A percentile compares a stretch with the other conserved stretches of the same genome.
Conservation (phyloP, 2,797 vertebrate genomes). For the Graptemys geographica region DNA sequence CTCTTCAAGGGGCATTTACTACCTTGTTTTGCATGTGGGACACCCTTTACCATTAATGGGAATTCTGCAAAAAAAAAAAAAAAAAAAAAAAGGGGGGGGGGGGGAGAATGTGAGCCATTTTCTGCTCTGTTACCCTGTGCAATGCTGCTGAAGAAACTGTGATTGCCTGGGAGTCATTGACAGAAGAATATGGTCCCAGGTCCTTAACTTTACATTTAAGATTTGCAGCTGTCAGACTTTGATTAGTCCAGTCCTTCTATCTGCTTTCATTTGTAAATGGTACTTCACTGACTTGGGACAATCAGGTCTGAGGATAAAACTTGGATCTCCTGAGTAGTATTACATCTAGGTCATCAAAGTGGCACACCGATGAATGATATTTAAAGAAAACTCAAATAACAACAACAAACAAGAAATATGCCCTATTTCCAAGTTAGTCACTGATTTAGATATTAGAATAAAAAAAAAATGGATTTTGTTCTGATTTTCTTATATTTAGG, state of each 20-base stretch:
- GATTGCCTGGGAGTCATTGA: neutral
- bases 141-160: neutral
- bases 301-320: neutral
- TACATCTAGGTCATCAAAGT: neutral
- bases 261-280: neutral
- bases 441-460: neutral
- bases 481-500: conserved; percentile 34
- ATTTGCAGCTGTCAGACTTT: neutral
- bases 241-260: neutral
- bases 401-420: neutral
- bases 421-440: neutral
- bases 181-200: too few species aligned
- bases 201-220: neutral
- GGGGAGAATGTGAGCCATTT: neutral
- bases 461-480: neutral
- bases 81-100: neutral
- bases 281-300: neutral
- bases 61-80: neutral
- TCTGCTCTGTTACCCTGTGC: neutral
- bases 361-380: neutral
- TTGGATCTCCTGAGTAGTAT: neutral
- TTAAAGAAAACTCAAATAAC: neutral
- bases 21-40: neutral
- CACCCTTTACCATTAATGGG: neutral
- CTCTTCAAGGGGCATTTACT: neutral